phyloP scores from a whole-genome alignment of 2,113 vertebrate genomes.

The Regulus satrapa region DNA sequence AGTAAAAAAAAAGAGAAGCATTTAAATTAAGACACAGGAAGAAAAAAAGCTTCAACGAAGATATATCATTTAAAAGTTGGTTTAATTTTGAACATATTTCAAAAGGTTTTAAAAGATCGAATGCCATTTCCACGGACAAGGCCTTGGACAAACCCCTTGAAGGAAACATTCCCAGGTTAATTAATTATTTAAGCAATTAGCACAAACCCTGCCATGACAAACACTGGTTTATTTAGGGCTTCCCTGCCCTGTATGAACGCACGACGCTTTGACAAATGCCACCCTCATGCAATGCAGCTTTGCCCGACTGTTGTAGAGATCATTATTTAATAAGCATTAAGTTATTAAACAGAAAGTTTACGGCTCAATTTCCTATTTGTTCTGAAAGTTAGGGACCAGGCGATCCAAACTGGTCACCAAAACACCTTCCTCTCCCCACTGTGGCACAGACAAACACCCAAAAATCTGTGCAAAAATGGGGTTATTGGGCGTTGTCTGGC shows the following conservation, averaged over 20 bases:
- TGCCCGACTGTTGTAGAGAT: background rate
- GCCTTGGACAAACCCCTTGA: background rate
- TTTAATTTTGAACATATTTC: constrained; percentile 25
- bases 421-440: background rate
- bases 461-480: background rate
- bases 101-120: background rate
- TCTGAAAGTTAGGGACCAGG: background rate
- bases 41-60: background rate
- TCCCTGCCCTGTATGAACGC: background rate
- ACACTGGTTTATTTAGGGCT: background rate
- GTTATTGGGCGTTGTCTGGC: background rate
- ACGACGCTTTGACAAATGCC: background rate
- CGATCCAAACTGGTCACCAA: background rate
- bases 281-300: background rate
- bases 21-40: background rate
- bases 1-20: background rate
- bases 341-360: background rate
- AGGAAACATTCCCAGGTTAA: background rate
- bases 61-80: background rate
- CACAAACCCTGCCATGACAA: background rate
- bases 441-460: background rate
- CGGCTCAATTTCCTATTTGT: background rate
- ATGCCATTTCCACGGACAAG: background rate
- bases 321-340: background rate
- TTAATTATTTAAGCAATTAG: background rate